Percentiles rank a stretch among this genome's conserved stretches.
Evolutionary conservation across 2,113 vertebrate genomes (phyloP).

Genomic region (Callopanchax toddi): DNA sequence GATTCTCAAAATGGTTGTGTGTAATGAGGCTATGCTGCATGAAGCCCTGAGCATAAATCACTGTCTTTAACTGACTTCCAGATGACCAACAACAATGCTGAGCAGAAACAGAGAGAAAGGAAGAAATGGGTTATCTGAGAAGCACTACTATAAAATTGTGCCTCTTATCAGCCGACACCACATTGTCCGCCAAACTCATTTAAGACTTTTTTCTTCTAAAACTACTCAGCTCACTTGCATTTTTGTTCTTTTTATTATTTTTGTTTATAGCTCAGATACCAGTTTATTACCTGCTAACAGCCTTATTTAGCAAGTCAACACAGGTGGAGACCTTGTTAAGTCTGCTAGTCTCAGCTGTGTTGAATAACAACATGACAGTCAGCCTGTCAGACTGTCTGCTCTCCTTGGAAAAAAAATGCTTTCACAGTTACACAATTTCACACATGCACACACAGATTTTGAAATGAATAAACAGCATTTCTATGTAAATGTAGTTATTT

Average conservation of each 20-base stretch:
- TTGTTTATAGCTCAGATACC: slow-evolving; percentile 29
- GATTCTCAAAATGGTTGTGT: slow-evolving; percentile 83
- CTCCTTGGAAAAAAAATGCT: slow-evolving; percentile 43
- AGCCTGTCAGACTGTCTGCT: slow-evolving; percentile 51
- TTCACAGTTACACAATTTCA: neutral
- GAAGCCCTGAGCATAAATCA: slow-evolving; percentile 79
- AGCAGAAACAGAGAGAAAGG: slow-evolving; percentile 51
- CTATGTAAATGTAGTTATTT: slow-evolving; percentile 3
- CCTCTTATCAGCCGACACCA: slow-evolving; percentile 68
- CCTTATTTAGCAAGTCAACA: slow-evolving; percentile 54
- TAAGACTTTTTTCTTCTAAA: slow-evolving; percentile 48
- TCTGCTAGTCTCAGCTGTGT: slow-evolving; percentile 22
- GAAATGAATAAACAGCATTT: slow-evolving; percentile 1
- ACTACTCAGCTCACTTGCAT: slow-evolving; percentile 37
- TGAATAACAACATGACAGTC: slow-evolving; percentile 54
- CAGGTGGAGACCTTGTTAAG: slow-evolving; percentile 35
- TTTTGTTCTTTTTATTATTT: slow-evolving; percentile 45
- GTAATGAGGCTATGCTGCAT: slow-evolving; percentile 81
- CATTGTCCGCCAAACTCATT: slow-evolving; percentile 56
- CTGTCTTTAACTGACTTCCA: slow-evolving; percentile 79
- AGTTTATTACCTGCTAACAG: slow-evolving; percentile 29
- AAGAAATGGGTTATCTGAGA: slow-evolving; percentile 56
- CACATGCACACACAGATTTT: slow-evolving; percentile 4
- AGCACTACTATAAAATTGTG: slow-evolving; percentile 35
- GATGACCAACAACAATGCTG: slow-evolving; percentile 74